These are phyloP conservation scores for Microplitis demolitor DNA, from an alignment of 1,140 invertebrate species.

Conservation along the genomic window DNA sequence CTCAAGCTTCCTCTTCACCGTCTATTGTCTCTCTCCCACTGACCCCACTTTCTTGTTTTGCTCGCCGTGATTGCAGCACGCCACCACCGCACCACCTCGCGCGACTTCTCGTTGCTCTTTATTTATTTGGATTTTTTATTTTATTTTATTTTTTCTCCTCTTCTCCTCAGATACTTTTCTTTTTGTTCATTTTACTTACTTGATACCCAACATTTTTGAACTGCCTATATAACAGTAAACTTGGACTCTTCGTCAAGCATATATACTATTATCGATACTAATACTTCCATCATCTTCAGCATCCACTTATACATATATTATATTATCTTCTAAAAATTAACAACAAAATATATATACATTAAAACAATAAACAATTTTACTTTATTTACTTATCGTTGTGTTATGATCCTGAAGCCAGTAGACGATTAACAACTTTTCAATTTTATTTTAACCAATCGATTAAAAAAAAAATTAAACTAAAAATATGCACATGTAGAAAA, in stretches of 20 bases:
- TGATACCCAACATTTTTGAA: conserved; percentile 23
- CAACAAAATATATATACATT: too few species aligned
- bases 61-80: conserved; percentile 1
- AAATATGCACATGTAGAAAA: too few species aligned
- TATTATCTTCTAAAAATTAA: neutral
- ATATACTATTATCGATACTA: neutral
- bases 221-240: conserved; percentile 21
- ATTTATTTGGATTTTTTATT: neutral
- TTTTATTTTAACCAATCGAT: too few species aligned
- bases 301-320: neutral
- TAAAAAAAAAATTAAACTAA: too few species aligned
- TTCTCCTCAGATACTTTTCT: neutral
- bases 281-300: neutral
- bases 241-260: neutral
- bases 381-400: too few species aligned
- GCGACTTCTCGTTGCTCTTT: conserved; percentile 31
- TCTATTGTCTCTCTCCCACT: neutral
- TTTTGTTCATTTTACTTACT: neutral
- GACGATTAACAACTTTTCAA: too few species aligned
- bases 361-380: too few species aligned
- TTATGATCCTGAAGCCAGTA: too few species aligned
- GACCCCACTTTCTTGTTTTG: neutral
- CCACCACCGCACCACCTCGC: neutral
- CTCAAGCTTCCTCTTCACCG: neutral
- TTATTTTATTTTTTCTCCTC: neutral